A percentile compares a stretch with the other conserved stretches of the same genome.
phyloP scores from a whole-genome alignment of 2,888 invertebrate species.

The Oligia fasciuncula region DNA sequence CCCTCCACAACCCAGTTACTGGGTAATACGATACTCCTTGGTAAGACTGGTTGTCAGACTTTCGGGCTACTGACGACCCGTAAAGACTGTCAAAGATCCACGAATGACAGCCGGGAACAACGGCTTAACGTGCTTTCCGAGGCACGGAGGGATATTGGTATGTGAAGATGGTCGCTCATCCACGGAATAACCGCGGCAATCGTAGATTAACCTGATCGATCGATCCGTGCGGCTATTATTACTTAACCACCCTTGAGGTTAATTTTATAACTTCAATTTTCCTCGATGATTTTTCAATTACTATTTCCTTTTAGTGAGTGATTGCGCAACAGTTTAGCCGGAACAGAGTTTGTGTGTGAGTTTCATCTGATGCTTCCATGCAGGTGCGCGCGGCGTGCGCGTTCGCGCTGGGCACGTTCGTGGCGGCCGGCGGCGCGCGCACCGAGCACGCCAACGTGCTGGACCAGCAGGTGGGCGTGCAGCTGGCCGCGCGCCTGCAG shows the following conservation, averaged over 20 bases:
- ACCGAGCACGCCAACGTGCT: conserved; percentile 98
- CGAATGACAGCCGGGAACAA: no score
- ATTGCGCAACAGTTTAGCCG: background rate
- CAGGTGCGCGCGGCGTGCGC: conserved; percentile 97
- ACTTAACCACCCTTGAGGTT: background rate
- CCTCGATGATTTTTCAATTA: background rate
- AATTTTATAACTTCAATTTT: background rate
- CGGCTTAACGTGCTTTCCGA: no score
- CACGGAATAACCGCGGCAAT: no score
- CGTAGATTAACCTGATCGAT: no score
- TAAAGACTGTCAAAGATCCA: no score
- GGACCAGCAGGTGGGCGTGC: conserved; percentile 97
- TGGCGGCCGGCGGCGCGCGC: conserved; percentile 95
- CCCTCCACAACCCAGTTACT: no score
- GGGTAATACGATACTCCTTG: no score
- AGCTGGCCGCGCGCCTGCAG: conserved; percentile 93
- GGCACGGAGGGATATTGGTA: no score
- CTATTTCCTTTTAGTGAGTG: background rate
- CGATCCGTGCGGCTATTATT: no score
- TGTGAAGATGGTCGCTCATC: no score
- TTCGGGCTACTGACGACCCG: no score
- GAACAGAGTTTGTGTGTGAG: background rate
- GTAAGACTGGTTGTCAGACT: no score
- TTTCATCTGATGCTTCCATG: background rate
- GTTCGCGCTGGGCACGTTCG: conserved; percentile 98